phyloP scores from a whole-genome alignment of 2,797 vertebrate genomes.

The Trichosurus vulpecula region DNA sequence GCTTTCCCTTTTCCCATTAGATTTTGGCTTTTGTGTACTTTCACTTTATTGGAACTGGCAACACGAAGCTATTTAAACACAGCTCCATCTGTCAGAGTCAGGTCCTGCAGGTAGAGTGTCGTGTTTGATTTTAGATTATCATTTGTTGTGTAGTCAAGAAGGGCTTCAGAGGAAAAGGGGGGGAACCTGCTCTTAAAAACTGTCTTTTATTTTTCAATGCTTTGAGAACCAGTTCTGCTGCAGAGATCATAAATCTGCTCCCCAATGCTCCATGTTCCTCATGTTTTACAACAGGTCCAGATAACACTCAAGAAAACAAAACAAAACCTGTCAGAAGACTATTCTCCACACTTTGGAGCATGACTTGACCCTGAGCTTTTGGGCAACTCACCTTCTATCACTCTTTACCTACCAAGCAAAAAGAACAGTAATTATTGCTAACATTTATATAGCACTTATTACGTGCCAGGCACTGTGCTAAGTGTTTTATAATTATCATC shows the following conservation, averaged over 20 bases:
- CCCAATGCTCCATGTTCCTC: not conserved
- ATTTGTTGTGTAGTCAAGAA: conserved; percentile 79
- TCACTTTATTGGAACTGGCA: conserved; percentile 83
- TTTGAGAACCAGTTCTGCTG: conserved; percentile 58
- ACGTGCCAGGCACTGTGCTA: not conserved
- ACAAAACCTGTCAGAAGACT: not conserved
- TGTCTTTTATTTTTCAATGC: conserved; percentile 64
- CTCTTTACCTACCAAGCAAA: conserved; percentile 10
- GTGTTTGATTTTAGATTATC: conserved; percentile 83
- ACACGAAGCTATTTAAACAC: conserved; percentile 75
- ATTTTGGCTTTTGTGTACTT: conserved; percentile 75
- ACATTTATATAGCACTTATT: not conserved
- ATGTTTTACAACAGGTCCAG: not conserved
- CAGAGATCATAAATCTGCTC: conserved; percentile 19
- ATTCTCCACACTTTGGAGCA: not conserved
- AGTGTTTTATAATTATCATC: not conserved
- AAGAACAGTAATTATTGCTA: not conserved
- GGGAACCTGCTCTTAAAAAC: conserved; percentile 59
- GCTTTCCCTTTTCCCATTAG: conserved; percentile 74
- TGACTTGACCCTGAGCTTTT: not conserved
- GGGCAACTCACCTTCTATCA: not conserved
- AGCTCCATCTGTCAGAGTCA: conserved; percentile 83
- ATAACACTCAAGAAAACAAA: not conserved
- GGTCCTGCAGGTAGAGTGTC: conserved; percentile 81
- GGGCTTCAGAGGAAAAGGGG: conserved; percentile 69